Evolutionary conservation across 2,113 vertebrate species (phyloP).

Genomic region (Periophthalmus modestus): DNA sequence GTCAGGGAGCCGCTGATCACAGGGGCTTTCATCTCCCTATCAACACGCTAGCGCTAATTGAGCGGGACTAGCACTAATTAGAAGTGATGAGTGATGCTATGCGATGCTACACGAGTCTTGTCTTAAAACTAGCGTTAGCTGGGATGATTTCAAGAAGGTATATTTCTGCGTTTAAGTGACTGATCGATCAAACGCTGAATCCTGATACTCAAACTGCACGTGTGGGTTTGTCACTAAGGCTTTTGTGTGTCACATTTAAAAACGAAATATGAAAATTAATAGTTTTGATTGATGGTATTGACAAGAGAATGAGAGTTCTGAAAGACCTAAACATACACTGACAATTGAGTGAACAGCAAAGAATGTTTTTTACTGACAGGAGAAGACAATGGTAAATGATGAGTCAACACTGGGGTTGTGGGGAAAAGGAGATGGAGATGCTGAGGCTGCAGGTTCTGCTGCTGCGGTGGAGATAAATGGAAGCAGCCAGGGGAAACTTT

Average conservation of each 20-base stretch:
- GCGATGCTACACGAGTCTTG: neutral
- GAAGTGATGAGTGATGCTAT: slow-evolving; percentile 38
- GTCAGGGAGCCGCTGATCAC: slow-evolving; percentile 43
- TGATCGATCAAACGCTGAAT: neutral
- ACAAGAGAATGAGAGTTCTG: neutral
- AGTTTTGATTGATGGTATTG: neutral
- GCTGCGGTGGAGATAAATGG: too few relatives aligned
- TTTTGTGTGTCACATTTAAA: neutral
- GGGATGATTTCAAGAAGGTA: neutral
- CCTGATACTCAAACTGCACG: neutral
- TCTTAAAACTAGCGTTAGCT: neutral
- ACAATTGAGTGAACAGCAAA: too few relatives aligned
- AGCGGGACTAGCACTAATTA: slow-evolving; percentile 52
- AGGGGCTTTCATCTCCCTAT: slow-evolving; percentile 53
- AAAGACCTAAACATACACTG: neutral
- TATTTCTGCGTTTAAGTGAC: slow-evolving; percentile 5
- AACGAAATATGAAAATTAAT: neutral
- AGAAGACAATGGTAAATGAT: too few relatives aligned
- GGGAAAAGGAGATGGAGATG: too few relatives aligned
- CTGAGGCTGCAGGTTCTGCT: too few relatives aligned
- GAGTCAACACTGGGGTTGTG: too few relatives aligned
- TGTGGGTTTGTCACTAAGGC: neutral
- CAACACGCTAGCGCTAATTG: slow-evolving; percentile 31
- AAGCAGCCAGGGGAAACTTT: too few relatives aligned
- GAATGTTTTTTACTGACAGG: too few relatives aligned